phyloP scores from a whole-genome alignment of 23 tunicate species.

The Trididemnum miniatum region DNA sequence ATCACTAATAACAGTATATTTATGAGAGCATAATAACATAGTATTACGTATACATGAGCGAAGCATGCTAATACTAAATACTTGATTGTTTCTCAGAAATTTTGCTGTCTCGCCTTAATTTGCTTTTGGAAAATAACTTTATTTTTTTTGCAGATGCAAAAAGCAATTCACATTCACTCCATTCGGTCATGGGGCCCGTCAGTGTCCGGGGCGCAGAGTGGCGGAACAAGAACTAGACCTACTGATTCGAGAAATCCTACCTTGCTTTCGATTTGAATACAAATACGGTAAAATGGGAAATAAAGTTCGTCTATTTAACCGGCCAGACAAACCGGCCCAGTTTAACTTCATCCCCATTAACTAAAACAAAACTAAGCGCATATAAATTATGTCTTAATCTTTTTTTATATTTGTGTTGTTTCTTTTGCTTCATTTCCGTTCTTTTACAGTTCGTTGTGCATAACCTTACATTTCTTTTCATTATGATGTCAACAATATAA shows the following conservation, averaged over 20 bases:
- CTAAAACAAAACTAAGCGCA: background rate
- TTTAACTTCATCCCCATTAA: slow-evolving; percentile 57
- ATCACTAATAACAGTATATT: no score
- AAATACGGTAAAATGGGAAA: slow-evolving; percentile 66
- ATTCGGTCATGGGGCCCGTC: slow-evolving; percentile 93
- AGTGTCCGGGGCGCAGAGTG: slow-evolving; percentile 84
- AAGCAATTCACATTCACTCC: slow-evolving; percentile 90
- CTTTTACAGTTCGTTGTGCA: no score
- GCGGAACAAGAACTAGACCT: slow-evolving; percentile 89
- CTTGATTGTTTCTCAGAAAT: no score
- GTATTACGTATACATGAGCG: no score
- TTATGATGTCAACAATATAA: no score
- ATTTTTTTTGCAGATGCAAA: slow-evolving; percentile 46
- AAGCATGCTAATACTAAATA: no score
- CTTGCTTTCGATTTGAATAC: slow-evolving; percentile 55
- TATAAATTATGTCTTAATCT: no score
- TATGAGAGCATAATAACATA: no score
- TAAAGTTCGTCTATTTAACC: slow-evolving; percentile 86
- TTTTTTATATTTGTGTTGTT: no score
- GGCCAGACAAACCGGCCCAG: slow-evolving; percentile 70
- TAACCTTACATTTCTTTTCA: no score
- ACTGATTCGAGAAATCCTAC: slow-evolving; percentile 64
- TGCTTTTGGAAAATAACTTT: background rate
- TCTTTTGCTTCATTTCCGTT: no score
- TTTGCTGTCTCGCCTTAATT: no score